Percentiles rank a stretch among this genome's conserved stretches.
phyloP scores from a whole-genome alignment of 2,113 vertebrate genomes.

The Leucopsar rothschildi region DNA sequence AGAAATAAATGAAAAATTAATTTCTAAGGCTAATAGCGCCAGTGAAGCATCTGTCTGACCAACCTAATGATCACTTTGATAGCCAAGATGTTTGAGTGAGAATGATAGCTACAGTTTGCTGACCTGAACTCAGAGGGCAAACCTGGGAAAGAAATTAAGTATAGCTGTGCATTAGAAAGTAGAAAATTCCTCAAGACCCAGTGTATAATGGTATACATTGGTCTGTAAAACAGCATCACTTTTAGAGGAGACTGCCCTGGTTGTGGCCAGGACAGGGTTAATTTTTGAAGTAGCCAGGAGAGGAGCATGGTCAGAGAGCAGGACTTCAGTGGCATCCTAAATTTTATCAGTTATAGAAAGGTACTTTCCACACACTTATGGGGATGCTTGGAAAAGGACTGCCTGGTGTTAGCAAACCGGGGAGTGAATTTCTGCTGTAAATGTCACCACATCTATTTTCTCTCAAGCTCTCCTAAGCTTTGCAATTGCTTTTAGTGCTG shows the following conservation, averaged over 20 bases:
- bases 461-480: not conserved
- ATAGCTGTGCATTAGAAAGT: not conserved
- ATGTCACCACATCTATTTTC: not conserved
- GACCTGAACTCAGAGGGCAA: not conserved
- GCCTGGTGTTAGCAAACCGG: not conserved
- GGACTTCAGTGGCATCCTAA: not conserved
- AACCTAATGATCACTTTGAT: not conserved
- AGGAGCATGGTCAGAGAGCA: not conserved
- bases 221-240: not conserved
- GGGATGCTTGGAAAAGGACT: not conserved
- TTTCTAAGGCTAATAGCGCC: not conserved
- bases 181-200: not conserved
- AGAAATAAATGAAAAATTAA: not conserved
- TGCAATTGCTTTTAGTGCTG: not conserved
- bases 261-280: not conserved
- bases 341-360: not conserved
- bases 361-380: not conserved
- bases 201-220: not conserved
- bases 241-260: not conserved
- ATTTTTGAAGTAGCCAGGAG: not conserved
- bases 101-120: not conserved
- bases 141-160: not conserved
- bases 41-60: not conserved
- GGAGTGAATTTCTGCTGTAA: not conserved
- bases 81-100: not conserved